A percentile compares a stretch with the other conserved stretches of the same genome.
Evolutionary conservation across 2,888 invertebrate species (phyloP).

Genomic region (Adelognathus sp.): DNA sequence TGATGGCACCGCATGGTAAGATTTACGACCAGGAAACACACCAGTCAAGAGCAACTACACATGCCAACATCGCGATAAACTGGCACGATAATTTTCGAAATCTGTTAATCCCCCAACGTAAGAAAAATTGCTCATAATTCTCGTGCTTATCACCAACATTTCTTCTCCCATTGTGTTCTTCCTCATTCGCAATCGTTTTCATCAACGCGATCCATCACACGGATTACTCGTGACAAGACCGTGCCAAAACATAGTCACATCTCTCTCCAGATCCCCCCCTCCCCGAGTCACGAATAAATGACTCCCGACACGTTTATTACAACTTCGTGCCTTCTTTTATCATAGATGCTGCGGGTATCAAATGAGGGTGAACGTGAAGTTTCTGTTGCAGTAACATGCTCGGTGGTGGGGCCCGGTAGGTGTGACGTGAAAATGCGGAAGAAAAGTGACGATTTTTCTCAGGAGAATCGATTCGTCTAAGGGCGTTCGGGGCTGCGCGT

Average conservation of each 20-base stretch:
- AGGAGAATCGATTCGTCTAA: constrained; percentile 75
- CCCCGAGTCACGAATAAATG: not conserved
- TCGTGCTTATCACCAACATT: too few species aligned
- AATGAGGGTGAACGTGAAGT: not conserved
- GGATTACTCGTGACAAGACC: not conserved
- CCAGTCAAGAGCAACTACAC: too few species aligned
- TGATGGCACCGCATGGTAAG: too few species aligned
- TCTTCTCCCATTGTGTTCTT: too few species aligned
- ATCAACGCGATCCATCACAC: not conserved
- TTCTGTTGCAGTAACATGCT: not conserved
- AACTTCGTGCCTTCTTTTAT: not conserved
- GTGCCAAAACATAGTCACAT: not conserved
- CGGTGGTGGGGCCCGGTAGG: not conserved
- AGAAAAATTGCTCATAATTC: too few species aligned
- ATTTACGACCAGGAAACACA: too few species aligned
- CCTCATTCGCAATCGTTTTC: too few species aligned
- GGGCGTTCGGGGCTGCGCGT: constrained; percentile 74
- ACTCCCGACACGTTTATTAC: not conserved
- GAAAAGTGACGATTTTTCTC: constrained; percentile 55
- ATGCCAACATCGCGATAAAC: too few species aligned
- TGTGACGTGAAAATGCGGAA: not conserved
- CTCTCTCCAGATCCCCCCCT: not conserved
- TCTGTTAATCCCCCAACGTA: too few species aligned
- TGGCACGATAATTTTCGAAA: too few species aligned
- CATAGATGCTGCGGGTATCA: not conserved